Evolutionary conservation across 2,113 vertebrate genomes (phyloP).

Genomic region (Platysternon megacephalum): DNA sequence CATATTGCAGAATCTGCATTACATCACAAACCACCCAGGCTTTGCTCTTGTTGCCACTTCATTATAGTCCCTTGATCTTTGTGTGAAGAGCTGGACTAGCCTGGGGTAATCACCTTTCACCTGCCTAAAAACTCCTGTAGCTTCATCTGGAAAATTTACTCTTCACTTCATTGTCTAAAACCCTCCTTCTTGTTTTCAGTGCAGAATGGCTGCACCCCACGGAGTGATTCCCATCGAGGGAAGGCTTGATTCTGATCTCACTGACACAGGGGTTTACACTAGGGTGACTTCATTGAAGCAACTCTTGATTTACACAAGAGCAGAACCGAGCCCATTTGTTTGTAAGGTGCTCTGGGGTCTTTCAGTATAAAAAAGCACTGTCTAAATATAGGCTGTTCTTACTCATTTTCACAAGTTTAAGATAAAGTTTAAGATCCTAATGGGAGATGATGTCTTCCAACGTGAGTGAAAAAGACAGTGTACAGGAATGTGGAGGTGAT

Average conservation of each 20-base stretch:
- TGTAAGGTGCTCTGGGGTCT: neutral
- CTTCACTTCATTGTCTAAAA: neutral
- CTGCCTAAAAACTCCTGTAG: neutral
- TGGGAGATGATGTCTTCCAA: neutral
- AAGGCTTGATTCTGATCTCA: neutral
- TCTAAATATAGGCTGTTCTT: neutral
- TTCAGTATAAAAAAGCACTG: neutral
- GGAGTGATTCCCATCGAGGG: neutral
- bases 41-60: neutral
- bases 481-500: neutral
- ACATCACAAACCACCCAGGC: neutral
- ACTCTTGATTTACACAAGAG: neutral
- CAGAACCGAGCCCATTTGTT: neutral
- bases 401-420: neutral
- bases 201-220: neutral
- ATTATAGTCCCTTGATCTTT: too few relatives aligned
- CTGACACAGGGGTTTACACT: neutral
- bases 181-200: neutral
- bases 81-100: neutral
- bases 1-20: neutral
- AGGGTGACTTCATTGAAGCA: neutral
- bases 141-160: neutral
- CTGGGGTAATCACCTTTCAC: neutral
- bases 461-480: neutral
- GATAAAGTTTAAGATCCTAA: neutral